Conservation (phyloP, 2,797 vertebrate species). For the Stomatorhinus walkeri region DNA sequence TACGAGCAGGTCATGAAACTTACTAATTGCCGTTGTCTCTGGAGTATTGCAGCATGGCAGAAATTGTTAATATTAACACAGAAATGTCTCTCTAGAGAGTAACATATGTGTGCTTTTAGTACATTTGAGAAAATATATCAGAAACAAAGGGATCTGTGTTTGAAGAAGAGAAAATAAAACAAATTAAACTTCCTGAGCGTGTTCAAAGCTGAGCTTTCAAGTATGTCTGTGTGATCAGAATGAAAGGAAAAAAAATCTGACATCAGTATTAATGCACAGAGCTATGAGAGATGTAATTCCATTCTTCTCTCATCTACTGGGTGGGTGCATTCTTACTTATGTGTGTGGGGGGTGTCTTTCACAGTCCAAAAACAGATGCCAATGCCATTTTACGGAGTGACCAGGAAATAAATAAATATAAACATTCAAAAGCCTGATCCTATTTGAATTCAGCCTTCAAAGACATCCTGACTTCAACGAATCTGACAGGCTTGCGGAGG, state of each 20-base stretch:
- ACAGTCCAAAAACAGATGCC: background rate
- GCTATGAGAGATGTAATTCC: background rate
- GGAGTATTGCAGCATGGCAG: background rate
- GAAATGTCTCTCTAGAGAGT: background rate
- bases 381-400: background rate
- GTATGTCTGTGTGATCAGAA: background rate
- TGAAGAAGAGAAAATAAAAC: background rate
- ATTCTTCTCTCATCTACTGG: background rate
- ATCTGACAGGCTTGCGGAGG: background rate
- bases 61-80: background rate
- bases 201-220: background rate
- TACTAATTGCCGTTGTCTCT: background rate
- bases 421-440: slow-evolving; percentile 6
- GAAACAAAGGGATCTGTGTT: background rate
- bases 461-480: background rate
- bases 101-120: background rate
- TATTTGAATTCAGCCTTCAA: slow-evolving; percentile 16
- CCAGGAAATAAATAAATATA: slow-evolving; percentile 9
- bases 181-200: background rate
- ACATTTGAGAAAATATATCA: background rate
- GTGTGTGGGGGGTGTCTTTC: background rate
- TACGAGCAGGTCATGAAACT: too few relatives aligned
- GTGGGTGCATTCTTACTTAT: background rate
- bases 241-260: background rate
- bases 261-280: background rate